Percentiles rank a stretch among this genome's conserved stretches.
Evolutionary conservation across 2,797 vertebrate genomes (phyloP).

Genomic region (Sebastiscus albofasciatus): DNA sequence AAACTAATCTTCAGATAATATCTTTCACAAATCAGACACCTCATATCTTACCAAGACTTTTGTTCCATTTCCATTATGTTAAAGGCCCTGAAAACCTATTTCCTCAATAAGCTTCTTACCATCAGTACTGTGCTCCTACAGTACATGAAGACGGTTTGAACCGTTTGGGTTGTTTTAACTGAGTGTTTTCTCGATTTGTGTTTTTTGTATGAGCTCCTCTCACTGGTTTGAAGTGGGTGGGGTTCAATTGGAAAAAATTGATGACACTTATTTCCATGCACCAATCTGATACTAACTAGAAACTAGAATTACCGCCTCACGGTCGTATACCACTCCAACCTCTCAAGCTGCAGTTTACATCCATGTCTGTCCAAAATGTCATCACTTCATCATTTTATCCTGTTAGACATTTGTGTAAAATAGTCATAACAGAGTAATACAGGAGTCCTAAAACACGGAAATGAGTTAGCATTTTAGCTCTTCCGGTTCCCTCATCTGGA

Average conservation of each 20-base stretch:
- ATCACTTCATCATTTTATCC: neutral
- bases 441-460: too few relatives aligned
- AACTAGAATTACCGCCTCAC: neutral
- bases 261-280: neutral
- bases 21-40: slow-evolving; percentile 27
- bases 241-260: neutral
- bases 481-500: too few relatives aligned
- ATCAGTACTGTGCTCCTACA: neutral
- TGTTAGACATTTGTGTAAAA: neutral
- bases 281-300: neutral
- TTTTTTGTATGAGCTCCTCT: neutral
- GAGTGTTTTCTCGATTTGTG: neutral
- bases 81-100: slow-evolving; percentile 2
- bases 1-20: slow-evolving; percentile 25
- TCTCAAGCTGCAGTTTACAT: neutral
- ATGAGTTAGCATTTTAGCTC: too few relatives aligned
- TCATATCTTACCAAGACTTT: neutral
- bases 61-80: slow-evolving; percentile 10
- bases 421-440: neutral
- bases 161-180: neutral
- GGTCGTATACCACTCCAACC: neutral
- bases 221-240: neutral
- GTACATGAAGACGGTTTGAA: neutral
- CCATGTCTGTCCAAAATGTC: neutral
- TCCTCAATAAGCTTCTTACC: neutral